These are phyloP conservation scores for Anguilla pacifica DNA, from an alignment of 2,797 vertebrate species.

Conservation along the genomic window DNA sequence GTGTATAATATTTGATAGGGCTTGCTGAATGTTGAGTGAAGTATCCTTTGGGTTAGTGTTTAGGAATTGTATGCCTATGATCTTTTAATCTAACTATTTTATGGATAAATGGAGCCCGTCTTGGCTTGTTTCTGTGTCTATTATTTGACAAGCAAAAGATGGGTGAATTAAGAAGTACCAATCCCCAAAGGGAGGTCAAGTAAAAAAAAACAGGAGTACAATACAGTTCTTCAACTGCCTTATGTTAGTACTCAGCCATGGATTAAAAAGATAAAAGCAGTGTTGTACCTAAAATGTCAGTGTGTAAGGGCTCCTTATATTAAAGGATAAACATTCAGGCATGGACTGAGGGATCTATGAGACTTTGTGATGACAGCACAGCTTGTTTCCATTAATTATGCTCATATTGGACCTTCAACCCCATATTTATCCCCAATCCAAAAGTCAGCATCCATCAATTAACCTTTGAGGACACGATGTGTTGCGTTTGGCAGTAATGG, in stretches of 20 bases:
- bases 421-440: neutral
- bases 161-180: too few species aligned
- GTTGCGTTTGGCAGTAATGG: neutral
- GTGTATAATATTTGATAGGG: neutral
- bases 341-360: neutral
- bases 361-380: neutral
- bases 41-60: neutral
- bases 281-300: neutral
- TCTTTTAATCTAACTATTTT: neutral
- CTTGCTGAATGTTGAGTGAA: neutral
- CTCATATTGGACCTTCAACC: neutral
- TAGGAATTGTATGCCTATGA: neutral
- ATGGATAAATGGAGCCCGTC: too few species aligned
- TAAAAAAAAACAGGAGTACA: neutral
- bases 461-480: neutral
- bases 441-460: neutral
- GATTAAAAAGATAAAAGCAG: neutral
- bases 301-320: neutral
- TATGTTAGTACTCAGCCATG: neutral
- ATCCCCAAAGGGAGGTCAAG: too few species aligned
- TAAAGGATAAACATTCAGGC: neutral
- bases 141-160: too few species aligned
- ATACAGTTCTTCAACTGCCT: neutral
- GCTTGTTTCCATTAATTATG: conserved; percentile 7
- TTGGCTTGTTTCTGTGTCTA: too few species aligned